phyloP scores from a whole-genome alignment of 2,113 vertebrate genomes.

The Bubo bubo region DNA sequence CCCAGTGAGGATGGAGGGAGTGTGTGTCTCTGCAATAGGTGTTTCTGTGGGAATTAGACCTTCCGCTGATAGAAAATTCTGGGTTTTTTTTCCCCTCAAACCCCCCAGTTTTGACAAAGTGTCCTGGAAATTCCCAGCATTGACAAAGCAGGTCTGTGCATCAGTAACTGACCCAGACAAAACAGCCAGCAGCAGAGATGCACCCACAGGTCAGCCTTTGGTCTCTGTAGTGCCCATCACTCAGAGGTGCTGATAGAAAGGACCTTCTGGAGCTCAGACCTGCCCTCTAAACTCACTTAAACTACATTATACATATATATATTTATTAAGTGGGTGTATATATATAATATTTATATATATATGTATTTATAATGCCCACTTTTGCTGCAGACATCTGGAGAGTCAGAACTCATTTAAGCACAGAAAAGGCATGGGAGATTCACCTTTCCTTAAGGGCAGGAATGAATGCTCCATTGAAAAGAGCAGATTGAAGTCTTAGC shows the following conservation, averaged over 20 bases:
- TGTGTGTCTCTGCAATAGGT: rapidly evolving
- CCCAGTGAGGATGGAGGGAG: too few species aligned
- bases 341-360: neutral
- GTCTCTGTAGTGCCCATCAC: neutral
- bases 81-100: neutral
- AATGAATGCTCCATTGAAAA: neutral
- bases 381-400: neutral
- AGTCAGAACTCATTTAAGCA: neutral
- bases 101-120: neutral
- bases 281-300: neutral
- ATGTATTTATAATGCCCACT: neutral
- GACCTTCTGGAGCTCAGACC: neutral
- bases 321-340: neutral
- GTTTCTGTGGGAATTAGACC: neutral
- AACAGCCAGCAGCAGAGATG: neutral
- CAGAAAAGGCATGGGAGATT: neutral
- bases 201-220: rapidly evolving
- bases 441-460: neutral
- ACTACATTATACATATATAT: neutral
- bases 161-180: neutral
- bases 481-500: neutral
- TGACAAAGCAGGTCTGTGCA: neutral
- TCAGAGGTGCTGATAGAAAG: neutral
- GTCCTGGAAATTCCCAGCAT: neutral
- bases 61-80: neutral